Evolutionary conservation across 2,888 invertebrate genomes (phyloP).

Genomic region (Drosophila emarginata): DNA sequence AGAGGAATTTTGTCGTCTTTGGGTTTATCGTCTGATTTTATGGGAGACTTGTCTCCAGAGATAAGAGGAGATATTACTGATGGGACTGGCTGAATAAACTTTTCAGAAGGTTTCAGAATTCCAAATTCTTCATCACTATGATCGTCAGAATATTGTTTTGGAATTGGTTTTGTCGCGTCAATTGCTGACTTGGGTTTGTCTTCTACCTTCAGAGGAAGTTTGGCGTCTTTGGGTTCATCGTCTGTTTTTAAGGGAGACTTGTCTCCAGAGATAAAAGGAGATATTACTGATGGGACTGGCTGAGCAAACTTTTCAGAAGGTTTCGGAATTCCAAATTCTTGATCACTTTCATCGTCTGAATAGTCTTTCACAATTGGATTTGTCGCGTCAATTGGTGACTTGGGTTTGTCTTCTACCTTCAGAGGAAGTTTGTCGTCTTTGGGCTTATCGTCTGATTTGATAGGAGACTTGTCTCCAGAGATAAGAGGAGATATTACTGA

Average conservation of each 20-base stretch:
- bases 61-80: too few relatives aligned
- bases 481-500: too few relatives aligned
- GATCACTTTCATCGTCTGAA: slow-evolving; percentile 27
- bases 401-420: slow-evolving; percentile 18
- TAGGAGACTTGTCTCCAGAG: slow-evolving; percentile 9
- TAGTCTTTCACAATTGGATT: background rate
- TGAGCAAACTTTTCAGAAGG: slow-evolving; percentile 6
- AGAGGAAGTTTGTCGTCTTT: background rate
- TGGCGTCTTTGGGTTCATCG: background rate
- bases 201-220: too few relatives aligned
- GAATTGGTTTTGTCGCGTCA: too few relatives aligned
- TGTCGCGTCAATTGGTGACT: background rate
- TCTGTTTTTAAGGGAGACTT: slow-evolving; percentile 6
- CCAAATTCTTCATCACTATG: too few relatives aligned
- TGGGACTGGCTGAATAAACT: too few relatives aligned
- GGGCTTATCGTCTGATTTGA: slow-evolving; percentile 16
- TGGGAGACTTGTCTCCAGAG: too few relatives aligned
- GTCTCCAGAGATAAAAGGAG: background rate
- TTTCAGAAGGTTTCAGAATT: too few relatives aligned
- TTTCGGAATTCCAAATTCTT: slow-evolving; percentile 7
- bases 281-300: background rate
- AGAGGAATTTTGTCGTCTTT: too few relatives aligned
- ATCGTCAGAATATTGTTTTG: too few relatives aligned
- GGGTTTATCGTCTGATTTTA: too few relatives aligned
- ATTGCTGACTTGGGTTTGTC: too few relatives aligned